A percentile compares a stretch with the other conserved stretches of the same genome.
Conservation (phyloP, 2,113 vertebrate genomes). For the Sturnus vulgaris region DNA sequence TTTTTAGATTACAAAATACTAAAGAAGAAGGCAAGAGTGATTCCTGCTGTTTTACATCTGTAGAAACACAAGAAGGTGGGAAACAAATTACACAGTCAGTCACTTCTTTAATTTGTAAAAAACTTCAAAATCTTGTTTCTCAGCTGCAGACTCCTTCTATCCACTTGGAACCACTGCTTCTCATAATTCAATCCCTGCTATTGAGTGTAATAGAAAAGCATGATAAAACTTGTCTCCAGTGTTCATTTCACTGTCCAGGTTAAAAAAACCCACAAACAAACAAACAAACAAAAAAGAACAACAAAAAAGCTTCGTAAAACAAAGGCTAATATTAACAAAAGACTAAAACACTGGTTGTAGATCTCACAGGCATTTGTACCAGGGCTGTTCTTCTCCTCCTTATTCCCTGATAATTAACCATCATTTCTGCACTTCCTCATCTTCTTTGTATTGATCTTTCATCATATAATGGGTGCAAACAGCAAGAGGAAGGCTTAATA, state of each 20-base stretch:
- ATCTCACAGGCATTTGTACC: neutral
- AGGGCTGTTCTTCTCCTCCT: neutral
- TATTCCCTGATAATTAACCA: constrained; percentile 53
- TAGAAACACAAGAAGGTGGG: neutral
- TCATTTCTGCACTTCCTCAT: constrained; percentile 65
- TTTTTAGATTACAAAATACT: neutral
- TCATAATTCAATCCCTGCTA: neutral
- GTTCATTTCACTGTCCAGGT: neutral
- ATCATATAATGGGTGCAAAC: constrained; percentile 68
- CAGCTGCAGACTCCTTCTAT: neutral
- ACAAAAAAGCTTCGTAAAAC: neutral
- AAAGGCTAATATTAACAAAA: neutral
- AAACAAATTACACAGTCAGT: neutral
- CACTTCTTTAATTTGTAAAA: neutral
- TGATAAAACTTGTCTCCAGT: neutral
- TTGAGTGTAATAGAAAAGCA: neutral
- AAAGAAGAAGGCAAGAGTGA: neutral
- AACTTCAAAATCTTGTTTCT: neutral
- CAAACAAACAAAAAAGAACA: neutral
- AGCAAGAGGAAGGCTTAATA: constrained; percentile 70
- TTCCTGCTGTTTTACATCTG: neutral
- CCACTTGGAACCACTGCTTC: neutral
- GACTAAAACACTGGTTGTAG: neutral
- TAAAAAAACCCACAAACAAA: neutral
- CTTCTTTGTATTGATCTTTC: constrained; percentile 73